Evolutionary conservation across 2,797 vertebrate genomes (phyloP).

Genomic region (Phoxinus dragarum): DNA sequence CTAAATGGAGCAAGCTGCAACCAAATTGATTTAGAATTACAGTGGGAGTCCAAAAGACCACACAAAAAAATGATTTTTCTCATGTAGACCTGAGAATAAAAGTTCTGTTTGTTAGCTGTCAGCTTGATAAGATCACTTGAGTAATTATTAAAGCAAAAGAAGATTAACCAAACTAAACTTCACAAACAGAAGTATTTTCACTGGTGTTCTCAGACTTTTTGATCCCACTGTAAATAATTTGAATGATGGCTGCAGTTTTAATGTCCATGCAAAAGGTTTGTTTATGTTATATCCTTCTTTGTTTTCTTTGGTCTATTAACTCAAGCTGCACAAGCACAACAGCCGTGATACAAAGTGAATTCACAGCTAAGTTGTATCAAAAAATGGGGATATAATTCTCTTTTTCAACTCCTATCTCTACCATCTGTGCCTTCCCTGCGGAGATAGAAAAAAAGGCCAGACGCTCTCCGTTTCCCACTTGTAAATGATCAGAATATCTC

Average conservation of each 20-base stretch:
- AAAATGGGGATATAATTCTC: constrained; percentile 9
- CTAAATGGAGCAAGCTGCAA: neutral
- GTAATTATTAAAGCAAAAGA: neutral
- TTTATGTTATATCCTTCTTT: neutral
- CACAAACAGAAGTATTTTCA: neutral
- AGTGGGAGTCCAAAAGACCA: neutral
- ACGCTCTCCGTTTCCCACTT: constrained; percentile 2
- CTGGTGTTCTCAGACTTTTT: neutral
- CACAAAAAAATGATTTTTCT: neutral
- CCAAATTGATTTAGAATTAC: neutral
- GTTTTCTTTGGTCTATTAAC: constrained; percentile 1
- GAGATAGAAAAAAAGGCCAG: constrained; percentile 10
- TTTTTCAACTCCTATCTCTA: neutral
- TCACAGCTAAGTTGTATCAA: constrained; percentile 3
- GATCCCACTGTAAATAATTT: neutral
- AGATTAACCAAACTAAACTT: neutral
- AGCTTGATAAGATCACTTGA: neutral
- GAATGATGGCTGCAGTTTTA: neutral
- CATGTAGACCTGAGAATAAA: neutral
- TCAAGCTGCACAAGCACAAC: neutral
- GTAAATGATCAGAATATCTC: constrained; percentile 10
- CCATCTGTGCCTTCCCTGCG: constrained; percentile 37
- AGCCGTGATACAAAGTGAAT: neutral
- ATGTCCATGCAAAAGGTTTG: neutral
- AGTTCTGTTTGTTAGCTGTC: neutral